These are phyloP conservation scores for Crenuchus spilurus DNA, from an alignment of 2,797 vertebrate species.

Conservation along the genomic window DNA sequence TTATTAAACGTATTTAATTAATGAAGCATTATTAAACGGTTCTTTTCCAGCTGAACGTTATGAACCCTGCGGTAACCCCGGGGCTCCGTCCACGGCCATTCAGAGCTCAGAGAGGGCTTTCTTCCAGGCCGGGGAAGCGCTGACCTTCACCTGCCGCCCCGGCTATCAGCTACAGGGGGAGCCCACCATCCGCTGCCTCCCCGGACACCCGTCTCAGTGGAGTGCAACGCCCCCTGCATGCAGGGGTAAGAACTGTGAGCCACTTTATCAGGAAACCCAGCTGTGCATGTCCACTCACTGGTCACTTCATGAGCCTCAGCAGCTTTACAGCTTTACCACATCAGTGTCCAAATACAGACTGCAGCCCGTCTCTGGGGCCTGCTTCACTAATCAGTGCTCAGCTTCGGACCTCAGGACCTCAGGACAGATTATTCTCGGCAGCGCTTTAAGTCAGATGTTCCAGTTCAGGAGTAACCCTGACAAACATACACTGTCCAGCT, in stretches of 20 bases:
- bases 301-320: neutral
- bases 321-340: neutral
- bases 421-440: too few species aligned
- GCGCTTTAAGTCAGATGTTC: too few species aligned
- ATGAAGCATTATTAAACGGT: neutral
- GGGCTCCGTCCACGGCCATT: conserved; percentile 83
- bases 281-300: neutral
- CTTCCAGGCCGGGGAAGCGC: conserved; percentile 87
- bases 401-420: too few species aligned
- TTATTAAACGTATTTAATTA: neutral
- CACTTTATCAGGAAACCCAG: too few species aligned
- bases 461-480: too few species aligned
- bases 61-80: conserved; percentile 92
- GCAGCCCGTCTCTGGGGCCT: neutral
- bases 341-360: neutral
- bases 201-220: conserved; percentile 95
- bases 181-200: conserved; percentile 88
- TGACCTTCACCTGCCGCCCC: conserved; percentile 86
- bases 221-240: conserved; percentile 90
- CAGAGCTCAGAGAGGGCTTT: conserved; percentile 87
- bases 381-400: neutral
- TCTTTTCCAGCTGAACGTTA: conserved; percentile 84
- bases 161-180: conserved; percentile 88
- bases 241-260: conserved; percentile 72
- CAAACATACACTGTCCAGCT: too few species aligned